Conservation (phyloP, 2,113 vertebrate species). For the Theropithecus gelada region DNA sequence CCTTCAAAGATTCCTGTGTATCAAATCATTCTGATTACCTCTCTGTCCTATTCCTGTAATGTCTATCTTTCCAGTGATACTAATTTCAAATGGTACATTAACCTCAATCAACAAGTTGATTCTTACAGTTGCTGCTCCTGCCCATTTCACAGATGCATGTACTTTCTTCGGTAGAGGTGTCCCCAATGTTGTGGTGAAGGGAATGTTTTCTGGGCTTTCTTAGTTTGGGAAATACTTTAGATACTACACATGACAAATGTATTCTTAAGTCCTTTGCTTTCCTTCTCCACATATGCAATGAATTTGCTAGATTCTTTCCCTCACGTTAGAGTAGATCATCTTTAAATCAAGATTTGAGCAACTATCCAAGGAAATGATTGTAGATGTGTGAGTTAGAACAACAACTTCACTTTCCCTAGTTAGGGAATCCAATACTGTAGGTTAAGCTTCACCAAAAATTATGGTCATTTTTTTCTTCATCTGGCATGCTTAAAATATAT, state of each 20-base stretch:
- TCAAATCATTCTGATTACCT: background rate
- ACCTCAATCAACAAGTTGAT: background rate
- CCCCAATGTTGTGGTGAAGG: background rate
- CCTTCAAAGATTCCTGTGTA: background rate
- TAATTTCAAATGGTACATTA: background rate
- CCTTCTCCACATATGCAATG: background rate
- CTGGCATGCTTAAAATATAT: background rate
- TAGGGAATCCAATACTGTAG: background rate
- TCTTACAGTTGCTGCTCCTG: background rate
- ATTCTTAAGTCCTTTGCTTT: background rate
- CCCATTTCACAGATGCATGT: background rate
- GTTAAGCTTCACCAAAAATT: background rate
- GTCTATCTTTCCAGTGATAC: background rate
- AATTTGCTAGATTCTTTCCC: background rate
- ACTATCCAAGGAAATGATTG: background rate
- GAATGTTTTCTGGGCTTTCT: background rate
- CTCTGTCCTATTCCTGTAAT: background rate
- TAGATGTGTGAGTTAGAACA: background rate
- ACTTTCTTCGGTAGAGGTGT: background rate
- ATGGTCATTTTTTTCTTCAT: background rate
- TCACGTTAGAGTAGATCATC: background rate
- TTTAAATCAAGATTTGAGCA: background rate
- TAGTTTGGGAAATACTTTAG: background rate
- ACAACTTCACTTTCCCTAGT: background rate
- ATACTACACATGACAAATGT: background rate